Conservation (phyloP, 2,113 vertebrate species). For the Corvus hawaiiensis region DNA sequence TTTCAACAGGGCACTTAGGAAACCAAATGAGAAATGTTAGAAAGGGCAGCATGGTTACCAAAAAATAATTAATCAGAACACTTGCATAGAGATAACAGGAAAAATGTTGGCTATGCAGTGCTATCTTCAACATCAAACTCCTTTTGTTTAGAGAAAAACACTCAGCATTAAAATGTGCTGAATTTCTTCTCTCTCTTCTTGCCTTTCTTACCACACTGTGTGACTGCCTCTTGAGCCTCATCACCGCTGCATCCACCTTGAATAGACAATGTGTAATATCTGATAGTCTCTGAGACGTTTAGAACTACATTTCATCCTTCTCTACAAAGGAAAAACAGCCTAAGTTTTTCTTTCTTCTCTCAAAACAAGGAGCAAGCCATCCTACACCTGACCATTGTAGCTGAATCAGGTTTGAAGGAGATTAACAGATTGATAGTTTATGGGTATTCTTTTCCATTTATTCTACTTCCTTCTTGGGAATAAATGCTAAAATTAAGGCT, state of each 20-base stretch:
- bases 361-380: neutral
- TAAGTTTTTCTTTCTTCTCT: neutral
- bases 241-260: neutral
- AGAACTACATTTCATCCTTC: neutral
- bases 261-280: neutral
- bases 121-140: neutral
- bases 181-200: neutral
- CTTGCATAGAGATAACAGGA: neutral
- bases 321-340: neutral
- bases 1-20: neutral
- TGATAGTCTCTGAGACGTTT: neutral
- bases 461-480: neutral
- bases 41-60: neutral
- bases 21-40: neutral
- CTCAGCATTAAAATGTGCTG: neutral
- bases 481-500: neutral
- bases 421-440: neutral
- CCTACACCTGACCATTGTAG: neutral
- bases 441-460: neutral
- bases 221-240: neutral
- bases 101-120: neutral
- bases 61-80: neutral
- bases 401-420: neutral
- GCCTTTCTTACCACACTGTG: neutral
- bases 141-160: neutral